These are phyloP conservation scores for Hylaeus volcanicus DNA, from an alignment of 1,140 invertebrate genomes.

Conservation along the genomic window DNA sequence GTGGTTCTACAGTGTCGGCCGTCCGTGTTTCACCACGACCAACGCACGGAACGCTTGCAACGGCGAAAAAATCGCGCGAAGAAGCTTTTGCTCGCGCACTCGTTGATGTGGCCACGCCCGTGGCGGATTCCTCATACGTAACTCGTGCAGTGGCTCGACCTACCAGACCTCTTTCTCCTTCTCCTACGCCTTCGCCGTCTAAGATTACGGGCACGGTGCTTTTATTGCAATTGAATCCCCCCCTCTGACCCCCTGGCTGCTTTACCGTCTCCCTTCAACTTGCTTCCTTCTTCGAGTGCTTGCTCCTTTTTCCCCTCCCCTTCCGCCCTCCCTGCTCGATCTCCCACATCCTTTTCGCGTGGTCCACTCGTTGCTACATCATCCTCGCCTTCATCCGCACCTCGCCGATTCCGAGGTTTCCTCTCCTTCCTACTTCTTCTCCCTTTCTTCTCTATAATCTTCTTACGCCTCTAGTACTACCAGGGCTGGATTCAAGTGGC, in stretches of 20 bases:
- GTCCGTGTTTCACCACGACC: constrained; percentile 1
- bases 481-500: too few species aligned
- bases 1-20: constrained; percentile 17
- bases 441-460: constrained; percentile 19
- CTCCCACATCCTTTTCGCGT: constrained; percentile 51
- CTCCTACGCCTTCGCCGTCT: constrained; percentile 65
- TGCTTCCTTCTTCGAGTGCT: neutral
- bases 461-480: constrained; percentile 9
- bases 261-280: constrained; percentile 36
- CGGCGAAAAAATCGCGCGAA: constrained; percentile 63
- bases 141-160: constrained; percentile 80
- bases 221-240: constrained; percentile 80
- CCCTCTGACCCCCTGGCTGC: constrained; percentile 1
- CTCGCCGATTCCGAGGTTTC: constrained; percentile 40
- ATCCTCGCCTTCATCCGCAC: constrained; percentile 51
- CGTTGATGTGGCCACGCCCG: constrained; percentile 79
- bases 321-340: neutral
- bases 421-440: constrained; percentile 35
- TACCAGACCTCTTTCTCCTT: constrained; percentile 73
- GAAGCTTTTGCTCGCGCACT: constrained; percentile 69
- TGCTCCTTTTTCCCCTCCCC: constrained; percentile 11
- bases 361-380: constrained; percentile 47
- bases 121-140: constrained; percentile 81
- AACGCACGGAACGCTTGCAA: constrained; percentile 17
- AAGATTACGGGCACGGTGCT: constrained; percentile 75